Base-by-base conservation (phyloP, 1,140 invertebrate genomes). In the Helicorthomorpha holstii region DNA sequence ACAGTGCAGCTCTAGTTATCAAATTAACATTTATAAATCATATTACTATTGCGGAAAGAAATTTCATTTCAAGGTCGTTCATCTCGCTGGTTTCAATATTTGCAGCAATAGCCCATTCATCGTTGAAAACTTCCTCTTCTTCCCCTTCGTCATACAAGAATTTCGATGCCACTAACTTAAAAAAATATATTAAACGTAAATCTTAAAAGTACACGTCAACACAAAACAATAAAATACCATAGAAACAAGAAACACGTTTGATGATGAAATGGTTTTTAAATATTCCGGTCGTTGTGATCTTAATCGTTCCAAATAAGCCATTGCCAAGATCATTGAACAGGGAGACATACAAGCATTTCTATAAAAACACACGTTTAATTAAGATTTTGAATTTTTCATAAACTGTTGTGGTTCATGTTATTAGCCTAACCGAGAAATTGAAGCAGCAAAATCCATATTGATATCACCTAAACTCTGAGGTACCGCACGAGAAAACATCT, bases 151-250 rank as follows among this genome's bases (percentile, higher is more conserved):
- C 91, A 65, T 88, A 81, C 58, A 94, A 71, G 68, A 89, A 94
- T 73, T 96, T 96, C 59, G 85, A 90, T 25, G 90, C 90, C 59
- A 95, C 82, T 81, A 96, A 84, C 91, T 95, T 62, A 21, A 73
- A 66, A 46, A 44, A 58, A 61, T 59, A 60, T 55, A 55, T 54
- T 57, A 49, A 57, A 25, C 48, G 16, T 42, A 55, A 27, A 26
- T 23, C 27, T n/a, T 55, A 24, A n/a, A 25, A 53, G 29, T 34
- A 34, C 29, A 16, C 16, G 29, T 7, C 29, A 7, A 34, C 29
- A 34, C 29, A 34, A 34, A 7, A 22, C 4, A 22, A 4, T 46
- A 46, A 56, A 62, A 62, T 76, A 93, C 90, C 77, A 94, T 72
- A 51, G 90, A 91, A 50, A 94, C 81, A 46, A 95, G 74, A 66